Evolutionary conservation across 2,113 vertebrate genomes (phyloP).

Genomic region (Cochlearius cochlearius): DNA sequence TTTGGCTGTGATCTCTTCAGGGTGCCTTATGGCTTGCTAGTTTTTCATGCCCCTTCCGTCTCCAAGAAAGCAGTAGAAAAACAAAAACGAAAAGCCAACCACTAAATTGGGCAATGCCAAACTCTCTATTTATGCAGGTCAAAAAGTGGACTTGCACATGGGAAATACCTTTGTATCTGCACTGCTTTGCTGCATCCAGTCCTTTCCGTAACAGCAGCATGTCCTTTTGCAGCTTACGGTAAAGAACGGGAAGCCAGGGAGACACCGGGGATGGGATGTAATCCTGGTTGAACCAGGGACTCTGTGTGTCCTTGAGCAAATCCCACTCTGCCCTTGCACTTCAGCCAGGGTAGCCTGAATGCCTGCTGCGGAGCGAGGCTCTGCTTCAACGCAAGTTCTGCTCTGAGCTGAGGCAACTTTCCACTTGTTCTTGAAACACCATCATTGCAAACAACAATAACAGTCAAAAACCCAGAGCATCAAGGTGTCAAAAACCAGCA

Average conservation of each 20-base stretch:
- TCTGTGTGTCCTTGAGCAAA: conserved; percentile 16
- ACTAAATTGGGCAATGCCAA: neutral
- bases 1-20: neutral
- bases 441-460: neutral
- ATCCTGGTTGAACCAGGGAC: neutral
- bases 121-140: neutral
- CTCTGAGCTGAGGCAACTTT: neutral
- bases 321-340: conserved; percentile 11
- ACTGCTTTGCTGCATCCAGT: neutral
- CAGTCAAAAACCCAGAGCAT: neutral
- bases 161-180: neutral
- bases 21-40: neutral
- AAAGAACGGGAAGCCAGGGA: conserved; percentile 13
- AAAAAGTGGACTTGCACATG: neutral
- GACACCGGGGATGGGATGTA: neutral
- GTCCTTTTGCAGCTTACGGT: neutral
- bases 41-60: neutral
- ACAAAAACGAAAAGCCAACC: neutral
- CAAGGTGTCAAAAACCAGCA: neutral
- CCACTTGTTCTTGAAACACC: neutral
- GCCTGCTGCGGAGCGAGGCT: neutral
- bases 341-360: neutral
- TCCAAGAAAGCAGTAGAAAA: neutral
- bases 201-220: neutral
- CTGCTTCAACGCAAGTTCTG: neutral